Evolutionary conservation across 1,140 invertebrate genomes (phyloP), one percentile per base, ranked within the genome.

Genomic region (Megalopta genalis): DNA sequence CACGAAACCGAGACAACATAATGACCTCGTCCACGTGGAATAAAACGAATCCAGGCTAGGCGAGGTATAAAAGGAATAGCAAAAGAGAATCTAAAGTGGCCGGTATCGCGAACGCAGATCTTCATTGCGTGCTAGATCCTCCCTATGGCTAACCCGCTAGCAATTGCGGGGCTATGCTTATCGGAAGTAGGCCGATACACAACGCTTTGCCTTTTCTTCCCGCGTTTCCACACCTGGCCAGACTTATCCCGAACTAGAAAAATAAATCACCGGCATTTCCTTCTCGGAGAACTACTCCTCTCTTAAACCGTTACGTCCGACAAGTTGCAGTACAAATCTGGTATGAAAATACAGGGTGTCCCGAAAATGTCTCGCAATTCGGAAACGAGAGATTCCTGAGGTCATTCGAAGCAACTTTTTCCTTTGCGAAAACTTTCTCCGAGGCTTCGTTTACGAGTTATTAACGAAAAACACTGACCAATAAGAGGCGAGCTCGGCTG

Each of bases 41-140:
- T 42, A 75, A 75, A 68, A 71, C 8, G 72, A 37, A 64, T 80
- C 32, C 37, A 60, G 57, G 57, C 52, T 70, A 83, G 42, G 76
- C 25, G 68, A 21, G n/a, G n/a, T 65, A 67, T 59, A 77, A 68
- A 63, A 84, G 82, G 62, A 85, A 80, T 70, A 82, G 66, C 67
- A 54, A 80, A 83, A 62, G 60, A 60, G 52, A 39, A 69, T 85
- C 57, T 82, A 86, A 85, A 85, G 79, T 60, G 71, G 62, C 21
- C 8, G 21, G 16, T 86, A 86, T 86, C 84, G 32, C 0, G 25
- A 85, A 82, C 64, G 80, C 79, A 77, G 64, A 86, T 86, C 84
- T 81, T 42, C 62, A 60, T 86, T 82, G 83, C 83, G 80, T 86
- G 84, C 46, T 82, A 64, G 57, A 82, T 69, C 60, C 57, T 60